Evolutionary conservation across 1,140 invertebrate genomes (phyloP).

Genomic region (Cyphomyrmex costatus): DNA sequence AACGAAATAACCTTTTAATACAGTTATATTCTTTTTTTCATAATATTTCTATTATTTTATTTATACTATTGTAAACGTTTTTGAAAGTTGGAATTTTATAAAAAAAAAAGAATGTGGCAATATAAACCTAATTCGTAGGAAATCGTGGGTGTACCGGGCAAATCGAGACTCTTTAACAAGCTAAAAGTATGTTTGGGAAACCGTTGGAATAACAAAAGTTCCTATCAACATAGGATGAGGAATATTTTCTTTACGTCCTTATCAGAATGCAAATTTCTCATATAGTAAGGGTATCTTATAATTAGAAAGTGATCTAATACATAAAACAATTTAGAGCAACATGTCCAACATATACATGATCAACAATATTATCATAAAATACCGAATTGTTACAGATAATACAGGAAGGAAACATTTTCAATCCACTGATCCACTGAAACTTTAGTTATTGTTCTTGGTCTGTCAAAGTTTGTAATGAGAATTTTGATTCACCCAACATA

Average conservation of each 20-base stretch:
- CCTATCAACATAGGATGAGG: neutral
- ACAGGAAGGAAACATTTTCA: neutral
- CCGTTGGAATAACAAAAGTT: conserved; percentile 44
- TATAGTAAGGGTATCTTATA: neutral
- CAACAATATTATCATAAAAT: neutral
- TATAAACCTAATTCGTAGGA: neutral
- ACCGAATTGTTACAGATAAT: conserved; percentile 27
- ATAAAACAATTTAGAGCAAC: neutral
- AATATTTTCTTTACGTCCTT: neutral
- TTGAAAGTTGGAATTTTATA: neutral
- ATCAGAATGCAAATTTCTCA: neutral
- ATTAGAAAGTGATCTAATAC: neutral
- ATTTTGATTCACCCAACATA: conserved; percentile 5
- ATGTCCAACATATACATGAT: neutral
- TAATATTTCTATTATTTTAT: no score
- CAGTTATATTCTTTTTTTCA: neutral
- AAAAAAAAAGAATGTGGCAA: neutral
- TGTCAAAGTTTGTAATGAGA: conserved; percentile 12
- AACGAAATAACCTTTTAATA: neutral
- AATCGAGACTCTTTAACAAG: conserved; percentile 36
- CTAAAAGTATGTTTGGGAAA: conserved; percentile 14
- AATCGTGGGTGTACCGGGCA: neutral
- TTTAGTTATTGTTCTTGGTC: conserved; percentile 26
- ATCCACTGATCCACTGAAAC: conserved; percentile 18
- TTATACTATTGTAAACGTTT: neutral